Evolutionary conservation across 2,113 vertebrate species (phyloP).

Genomic region (Ctenodactylus gundi): DNA sequence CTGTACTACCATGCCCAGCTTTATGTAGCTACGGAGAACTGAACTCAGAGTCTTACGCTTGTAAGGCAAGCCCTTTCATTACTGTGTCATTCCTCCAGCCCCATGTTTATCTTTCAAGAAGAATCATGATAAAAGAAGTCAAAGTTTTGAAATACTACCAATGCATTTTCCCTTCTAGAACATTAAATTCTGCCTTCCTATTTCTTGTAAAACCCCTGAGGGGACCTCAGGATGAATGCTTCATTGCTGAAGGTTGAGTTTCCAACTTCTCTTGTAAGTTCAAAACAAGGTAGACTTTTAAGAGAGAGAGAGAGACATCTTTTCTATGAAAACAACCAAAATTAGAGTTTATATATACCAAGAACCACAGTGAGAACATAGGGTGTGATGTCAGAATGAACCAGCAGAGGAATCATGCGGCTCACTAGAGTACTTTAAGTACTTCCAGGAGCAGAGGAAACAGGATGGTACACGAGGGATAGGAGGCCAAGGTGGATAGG

Average conservation of each 20-base stretch:
- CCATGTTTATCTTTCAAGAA: slow-evolving; percentile 1
- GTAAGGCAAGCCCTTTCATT: no score
- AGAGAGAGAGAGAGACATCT: not conserved
- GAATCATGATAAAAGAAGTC: not conserved
- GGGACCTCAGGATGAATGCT: not conserved
- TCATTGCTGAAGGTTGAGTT: not conserved
- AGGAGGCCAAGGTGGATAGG: not conserved
- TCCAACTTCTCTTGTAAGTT: not conserved
- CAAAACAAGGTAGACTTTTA: not conserved
- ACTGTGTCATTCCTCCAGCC: no score
- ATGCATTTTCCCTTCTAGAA: not conserved
- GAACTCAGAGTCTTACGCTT: no score
- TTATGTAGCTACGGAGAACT: no score
- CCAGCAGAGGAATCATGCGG: not conserved
- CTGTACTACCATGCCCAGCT: no score
- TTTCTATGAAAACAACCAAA: not conserved
- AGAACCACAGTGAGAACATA: not conserved
- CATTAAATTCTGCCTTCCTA: not conserved
- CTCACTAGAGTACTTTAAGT: not conserved
- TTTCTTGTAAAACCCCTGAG: not conserved
- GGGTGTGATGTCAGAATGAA: not conserved
- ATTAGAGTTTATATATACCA: not conserved
- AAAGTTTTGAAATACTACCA: not conserved
- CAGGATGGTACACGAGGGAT: not conserved
- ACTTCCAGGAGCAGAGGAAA: not conserved